phyloP scores from a whole-genome alignment of 2,888 invertebrate genomes.

The Silvanus unidentatus region DNA sequence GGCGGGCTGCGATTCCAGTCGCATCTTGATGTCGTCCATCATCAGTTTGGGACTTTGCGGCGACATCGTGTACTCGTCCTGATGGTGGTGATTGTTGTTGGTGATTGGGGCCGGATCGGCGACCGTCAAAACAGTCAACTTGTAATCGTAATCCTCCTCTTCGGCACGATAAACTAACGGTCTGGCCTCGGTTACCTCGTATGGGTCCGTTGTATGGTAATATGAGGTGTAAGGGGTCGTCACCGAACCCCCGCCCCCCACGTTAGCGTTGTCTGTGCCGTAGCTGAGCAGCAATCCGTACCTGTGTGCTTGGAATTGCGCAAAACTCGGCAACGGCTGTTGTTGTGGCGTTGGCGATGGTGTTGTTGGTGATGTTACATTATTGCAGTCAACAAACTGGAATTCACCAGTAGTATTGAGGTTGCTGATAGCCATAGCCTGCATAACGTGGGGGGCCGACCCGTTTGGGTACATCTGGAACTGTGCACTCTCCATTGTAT shows the following conservation, averaged over 20 bases:
- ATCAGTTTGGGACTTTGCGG: constrained; percentile 28
- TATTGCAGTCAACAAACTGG: constrained; percentile 30
- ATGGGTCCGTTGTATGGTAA: constrained; percentile 19
- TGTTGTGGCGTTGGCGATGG: constrained; percentile 28
- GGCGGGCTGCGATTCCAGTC: constrained; percentile 30
- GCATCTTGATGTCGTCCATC: constrained; percentile 40
- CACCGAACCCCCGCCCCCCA: constrained; percentile 65
- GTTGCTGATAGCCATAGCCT: constrained; percentile 60
- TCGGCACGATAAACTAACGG: constrained; percentile 24
- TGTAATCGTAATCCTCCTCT: constrained; percentile 32
- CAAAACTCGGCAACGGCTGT: constrained; percentile 60
- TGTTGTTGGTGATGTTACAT: constrained; percentile 36
- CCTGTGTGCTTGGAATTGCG: constrained; percentile 54
- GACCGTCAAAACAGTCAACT: constrained; percentile 44
- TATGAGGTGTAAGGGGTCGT: constrained; percentile 40
- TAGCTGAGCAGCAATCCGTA: constrained; percentile 50
- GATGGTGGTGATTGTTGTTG: constrained; percentile 18
- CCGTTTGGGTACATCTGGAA: constrained; percentile 72
- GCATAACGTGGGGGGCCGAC: constrained; percentile 79
- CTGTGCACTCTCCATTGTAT: constrained; percentile 42
- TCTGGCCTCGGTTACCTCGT: constrained; percentile 25
- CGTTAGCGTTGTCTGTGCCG: constrained; percentile 53
- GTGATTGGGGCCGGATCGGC: constrained; percentile 37
- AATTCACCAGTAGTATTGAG: constrained; percentile 81
- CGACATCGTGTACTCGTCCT: constrained; percentile 8